These are phyloP conservation scores for Sebastes cheni DNA, from an alignment of 2,797 vertebrate genomes.

Conservation along the genomic window DNA sequence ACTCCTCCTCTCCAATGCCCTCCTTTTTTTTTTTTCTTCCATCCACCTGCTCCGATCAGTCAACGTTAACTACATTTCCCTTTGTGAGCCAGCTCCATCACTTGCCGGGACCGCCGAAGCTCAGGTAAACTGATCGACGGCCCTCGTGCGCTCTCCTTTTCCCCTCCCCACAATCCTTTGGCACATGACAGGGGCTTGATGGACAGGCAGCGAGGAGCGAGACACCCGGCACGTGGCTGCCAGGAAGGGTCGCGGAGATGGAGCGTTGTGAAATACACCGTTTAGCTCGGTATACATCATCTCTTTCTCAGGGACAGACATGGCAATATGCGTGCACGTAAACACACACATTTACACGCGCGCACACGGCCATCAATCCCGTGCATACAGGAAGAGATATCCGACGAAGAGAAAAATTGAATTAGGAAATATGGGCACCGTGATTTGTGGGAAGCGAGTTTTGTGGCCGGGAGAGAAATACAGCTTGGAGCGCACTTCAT, in stretches of 20 bases:
- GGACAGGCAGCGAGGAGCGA: conserved; percentile 63
- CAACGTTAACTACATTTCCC: conserved; percentile 77
- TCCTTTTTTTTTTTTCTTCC: conserved; percentile 11
- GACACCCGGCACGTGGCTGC: conserved; percentile 58
- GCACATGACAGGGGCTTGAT: conserved; percentile 67
- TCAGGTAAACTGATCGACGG: conserved; percentile 76
- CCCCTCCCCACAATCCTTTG: conserved; percentile 52
- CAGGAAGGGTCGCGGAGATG: conserved; percentile 68
- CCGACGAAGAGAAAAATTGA: conserved; percentile 73
- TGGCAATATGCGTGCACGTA: conserved; percentile 42
- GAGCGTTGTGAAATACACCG: conserved; percentile 71
- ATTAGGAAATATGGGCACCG: conserved; percentile 75
- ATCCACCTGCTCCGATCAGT: conserved; percentile 68
- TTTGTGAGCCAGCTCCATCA: conserved; percentile 68
- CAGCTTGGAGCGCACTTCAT: conserved; percentile 68
- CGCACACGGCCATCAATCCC: conserved; percentile 70
- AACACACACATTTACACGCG: conserved; percentile 56
- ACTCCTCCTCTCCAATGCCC: conserved; percentile 36
- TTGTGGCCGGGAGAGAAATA: conserved; percentile 70
- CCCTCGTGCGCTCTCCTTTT: conserved; percentile 37
- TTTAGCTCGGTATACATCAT: conserved; percentile 78
- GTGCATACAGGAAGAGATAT: conserved; percentile 76
- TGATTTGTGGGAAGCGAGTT: conserved; percentile 75
- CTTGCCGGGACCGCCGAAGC: conserved; percentile 49
- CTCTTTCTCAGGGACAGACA: conserved; percentile 69